phyloP scores from a whole-genome alignment of 92 coral and sea anemone genomes.

The Virgularia gustaviana region DNA sequence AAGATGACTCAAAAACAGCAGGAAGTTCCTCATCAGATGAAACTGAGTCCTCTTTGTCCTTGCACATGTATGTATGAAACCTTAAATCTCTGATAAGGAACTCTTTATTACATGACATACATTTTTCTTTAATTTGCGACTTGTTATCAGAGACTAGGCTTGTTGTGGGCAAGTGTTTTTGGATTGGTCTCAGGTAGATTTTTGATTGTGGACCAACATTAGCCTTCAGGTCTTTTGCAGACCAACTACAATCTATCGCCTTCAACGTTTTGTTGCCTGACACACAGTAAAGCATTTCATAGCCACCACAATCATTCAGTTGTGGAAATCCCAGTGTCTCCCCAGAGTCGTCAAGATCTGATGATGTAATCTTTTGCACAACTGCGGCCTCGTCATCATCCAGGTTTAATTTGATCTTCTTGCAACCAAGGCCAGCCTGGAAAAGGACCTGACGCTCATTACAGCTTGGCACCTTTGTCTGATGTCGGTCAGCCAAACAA shows the following conservation, averaged over 20 bases:
- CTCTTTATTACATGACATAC: conserved; percentile 38
- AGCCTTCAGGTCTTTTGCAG: no score
- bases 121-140: conserved; percentile 49
- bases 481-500: conserved; percentile 44
- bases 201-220: no score
- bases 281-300: conserved; percentile 50
- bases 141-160: conserved; percentile 35
- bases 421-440: conserved; percentile 51
- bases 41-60: background rate
- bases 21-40: background rate
- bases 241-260: conserved; percentile 37
- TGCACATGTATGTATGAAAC: conserved; percentile 33
- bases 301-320: conserved; percentile 52
- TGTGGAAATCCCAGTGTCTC: conserved; percentile 44
- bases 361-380: conserved; percentile 40
- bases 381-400: conserved; percentile 48
- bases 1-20: background rate
- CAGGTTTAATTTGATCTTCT: conserved; percentile 53
- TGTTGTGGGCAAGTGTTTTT: conserved; percentile 43
- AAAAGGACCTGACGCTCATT: conserved; percentile 37
- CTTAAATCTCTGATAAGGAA: conserved; percentile 47
- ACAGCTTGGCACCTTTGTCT: conserved; percentile 36
- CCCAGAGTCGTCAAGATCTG: conserved; percentile 37
- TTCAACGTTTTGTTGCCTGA: conserved; percentile 34
- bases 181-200: conserved; percentile 50